phyloP scores from a whole-genome alignment of 2,797 vertebrate genomes.

The Choloepus didactylus region DNA sequence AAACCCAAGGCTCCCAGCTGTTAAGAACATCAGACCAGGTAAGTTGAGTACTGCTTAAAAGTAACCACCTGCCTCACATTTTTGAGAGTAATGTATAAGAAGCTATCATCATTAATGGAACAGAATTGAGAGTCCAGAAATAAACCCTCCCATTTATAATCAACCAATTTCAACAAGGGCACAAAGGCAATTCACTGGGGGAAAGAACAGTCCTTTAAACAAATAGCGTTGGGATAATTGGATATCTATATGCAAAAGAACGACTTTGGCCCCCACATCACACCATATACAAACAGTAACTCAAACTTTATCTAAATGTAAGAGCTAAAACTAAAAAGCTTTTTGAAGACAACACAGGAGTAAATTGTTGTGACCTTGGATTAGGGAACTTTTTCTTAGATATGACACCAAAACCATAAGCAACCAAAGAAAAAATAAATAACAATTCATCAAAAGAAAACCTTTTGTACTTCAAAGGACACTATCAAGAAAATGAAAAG shows the following conservation, averaged over 20 bases:
- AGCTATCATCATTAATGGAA: background rate
- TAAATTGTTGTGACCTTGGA: background rate
- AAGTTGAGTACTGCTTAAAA: background rate
- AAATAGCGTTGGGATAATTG: background rate
- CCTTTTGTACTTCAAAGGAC: background rate
- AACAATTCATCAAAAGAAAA: slow-evolving; percentile 48
- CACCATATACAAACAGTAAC: background rate
- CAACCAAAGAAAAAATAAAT: background rate
- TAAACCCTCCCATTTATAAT: slow-evolving; percentile 8
- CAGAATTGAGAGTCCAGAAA: slow-evolving; percentile 5
- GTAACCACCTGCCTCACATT: background rate
- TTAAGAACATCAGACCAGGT: background rate
- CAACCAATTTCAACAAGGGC: background rate
- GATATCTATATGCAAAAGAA: background rate
- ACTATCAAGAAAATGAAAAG: background rate
- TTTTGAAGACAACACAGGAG: background rate
- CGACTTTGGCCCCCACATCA: background rate
- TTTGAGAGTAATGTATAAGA: background rate
- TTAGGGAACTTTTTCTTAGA: slow-evolving; percentile 1
- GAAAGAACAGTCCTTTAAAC: background rate
- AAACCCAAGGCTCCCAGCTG: background rate
- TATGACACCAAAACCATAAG: background rate
- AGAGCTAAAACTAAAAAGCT: background rate
- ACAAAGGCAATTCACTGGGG: background rate
- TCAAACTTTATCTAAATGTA: slow-evolving; percentile 3